phyloP scores from a whole-genome alignment of 2,888 invertebrate species.

The Sylvicola cinctus region DNA sequence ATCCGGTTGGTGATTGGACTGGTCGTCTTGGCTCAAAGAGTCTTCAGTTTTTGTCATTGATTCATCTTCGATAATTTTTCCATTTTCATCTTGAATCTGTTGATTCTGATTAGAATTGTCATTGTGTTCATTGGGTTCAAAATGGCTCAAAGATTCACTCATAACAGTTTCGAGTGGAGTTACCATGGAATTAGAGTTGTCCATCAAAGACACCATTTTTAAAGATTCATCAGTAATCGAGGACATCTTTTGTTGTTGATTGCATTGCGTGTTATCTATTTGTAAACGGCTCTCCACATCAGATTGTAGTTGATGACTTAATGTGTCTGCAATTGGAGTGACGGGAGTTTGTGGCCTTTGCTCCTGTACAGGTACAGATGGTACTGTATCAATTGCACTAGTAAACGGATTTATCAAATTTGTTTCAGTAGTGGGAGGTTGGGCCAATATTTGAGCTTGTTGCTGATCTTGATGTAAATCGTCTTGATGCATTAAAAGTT shows the following conservation, averaged over 20 bases:
- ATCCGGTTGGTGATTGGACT: not conserved
- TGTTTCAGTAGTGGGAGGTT: not conserved
- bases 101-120: conserved; percentile 1
- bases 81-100: not conserved
- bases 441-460: conserved; percentile 11
- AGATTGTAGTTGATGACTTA: no score
- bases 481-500: not conserved
- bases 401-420: conserved; percentile 12
- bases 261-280: not conserved
- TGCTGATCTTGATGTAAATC: not conserved
- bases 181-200: conserved; percentile 3
- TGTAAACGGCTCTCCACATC: not conserved
- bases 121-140: not conserved
- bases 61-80: conserved; percentile 1
- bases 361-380: no score
- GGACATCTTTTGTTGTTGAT: not conserved
- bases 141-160: not conserved
- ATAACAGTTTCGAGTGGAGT: not conserved
- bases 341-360: no score
- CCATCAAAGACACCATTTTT: not conserved
- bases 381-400: conserved; percentile 7
- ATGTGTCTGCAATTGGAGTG: no score
- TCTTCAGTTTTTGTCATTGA: not conserved
- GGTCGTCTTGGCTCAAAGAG: conserved; percentile 2
- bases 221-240: conserved; percentile 1